Evolutionary conservation across 2,797 vertebrate genomes (phyloP), one percentile per base, ranked within the genome.

Genomic region (Valencia hispanica): DNA sequence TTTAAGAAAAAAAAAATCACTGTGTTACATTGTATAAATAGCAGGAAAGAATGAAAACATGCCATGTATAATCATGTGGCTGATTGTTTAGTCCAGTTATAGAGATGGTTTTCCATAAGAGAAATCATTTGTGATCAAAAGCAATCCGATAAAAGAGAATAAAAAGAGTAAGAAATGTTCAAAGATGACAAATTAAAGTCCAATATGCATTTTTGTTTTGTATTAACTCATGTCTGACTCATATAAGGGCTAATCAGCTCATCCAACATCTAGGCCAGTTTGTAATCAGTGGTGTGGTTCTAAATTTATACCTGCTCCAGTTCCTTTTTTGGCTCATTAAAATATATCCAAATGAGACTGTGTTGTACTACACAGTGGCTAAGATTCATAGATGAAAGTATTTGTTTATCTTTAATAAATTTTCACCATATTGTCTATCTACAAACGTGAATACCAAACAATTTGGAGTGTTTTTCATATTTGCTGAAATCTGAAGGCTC

Each of bases 231-330:
- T 14, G 22, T 41, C 63, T 66, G 45, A 7, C 25, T 68, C 25
- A 3, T 15, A 43, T 27, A 43, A 68, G 25, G 25, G 25, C 39
- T 43, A 68, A 68, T 70, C 69, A 50, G 30, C 48, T 51, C 69
- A 51, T 22, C 47, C 65, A 71, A 71, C 48, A 53, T 71, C 48
- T 71, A 36, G 69, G 69, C 53, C 69, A 71, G 17, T 39, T 71
- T 39, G 70, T 71, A 53, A 53, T 71, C 32, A 53, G 34, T 39
- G 32, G 3, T 22, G 39, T 25, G 48, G 10, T 50, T 70, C 69
- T 70, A 70, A 50, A 71, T 53, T 36, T 36, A 68, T 45, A 53
- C 22, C 32, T 39, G 48, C 70, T 71, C 70, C 22, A 51, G 1
- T 53, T 71, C 32, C 32, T 53, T 71, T 71, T 71, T 51, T n/a